phyloP scores from a whole-genome alignment of 64 coral and sea anemone genomes.

The Platygyra sinensis region DNA sequence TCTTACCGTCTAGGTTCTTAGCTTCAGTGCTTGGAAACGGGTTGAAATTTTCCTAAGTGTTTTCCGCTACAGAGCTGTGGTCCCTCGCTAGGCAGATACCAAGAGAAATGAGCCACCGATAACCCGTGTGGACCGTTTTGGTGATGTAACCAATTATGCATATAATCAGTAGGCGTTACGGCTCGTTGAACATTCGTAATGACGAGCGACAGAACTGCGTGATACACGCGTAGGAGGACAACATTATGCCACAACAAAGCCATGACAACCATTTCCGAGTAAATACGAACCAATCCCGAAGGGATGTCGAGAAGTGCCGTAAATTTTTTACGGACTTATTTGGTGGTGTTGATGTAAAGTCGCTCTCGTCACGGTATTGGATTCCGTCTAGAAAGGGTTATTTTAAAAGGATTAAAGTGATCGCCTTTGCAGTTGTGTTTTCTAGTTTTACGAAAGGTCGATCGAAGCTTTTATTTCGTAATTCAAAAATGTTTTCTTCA shows the following conservation, averaged over 20 bases:
- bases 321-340: conserved; percentile 20
- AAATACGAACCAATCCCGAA: conserved; percentile 60
- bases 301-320: conserved; percentile 34
- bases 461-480: conserved; percentile 18
- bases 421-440: background rate
- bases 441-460: background rate
- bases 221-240: conserved; percentile 13
- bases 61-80: conserved; percentile 14
- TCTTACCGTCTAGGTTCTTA: background rate
- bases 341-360: conserved; percentile 34
- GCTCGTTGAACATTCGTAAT: conserved; percentile 49
- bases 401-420: background rate
- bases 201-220: conserved; percentile 19
- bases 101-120: conserved; percentile 31
- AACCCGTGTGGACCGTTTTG: background rate
- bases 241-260: conserved; percentile 35
- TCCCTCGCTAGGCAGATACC: conserved; percentile 30
- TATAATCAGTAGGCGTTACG: conserved; percentile 59
- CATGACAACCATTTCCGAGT: conserved; percentile 56
- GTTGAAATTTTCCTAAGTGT: background rate
- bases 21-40: background rate
- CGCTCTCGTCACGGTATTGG: conserved; percentile 13
- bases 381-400: conserved; percentile 39
- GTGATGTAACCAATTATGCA: conserved; percentile 60
- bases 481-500: conserved; percentile 12